Evolutionary conservation across 1,140 invertebrate species (phyloP).

Genomic region (Conopomorpha cramerella): DNA sequence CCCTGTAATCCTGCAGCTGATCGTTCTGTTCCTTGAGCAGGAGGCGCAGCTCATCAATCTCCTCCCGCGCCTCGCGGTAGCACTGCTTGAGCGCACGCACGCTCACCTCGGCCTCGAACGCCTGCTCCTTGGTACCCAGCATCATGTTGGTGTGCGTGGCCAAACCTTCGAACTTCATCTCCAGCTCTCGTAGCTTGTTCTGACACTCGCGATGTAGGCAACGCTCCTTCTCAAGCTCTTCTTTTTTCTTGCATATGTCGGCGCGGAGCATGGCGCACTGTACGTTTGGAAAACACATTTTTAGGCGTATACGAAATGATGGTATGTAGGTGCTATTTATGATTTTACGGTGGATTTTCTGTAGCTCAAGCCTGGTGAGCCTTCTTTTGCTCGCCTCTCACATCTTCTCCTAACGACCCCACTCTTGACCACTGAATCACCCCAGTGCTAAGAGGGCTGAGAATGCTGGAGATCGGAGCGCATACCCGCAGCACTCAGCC

Average conservation of each 20-base stretch:
- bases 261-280: constrained; percentile 42
- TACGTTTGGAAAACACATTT: too few species aligned
- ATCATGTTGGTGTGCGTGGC: constrained; percentile 38
- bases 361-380: too few species aligned
- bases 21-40: constrained; percentile 71
- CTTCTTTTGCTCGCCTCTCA: too few species aligned
- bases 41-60: constrained; percentile 68
- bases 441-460: too few species aligned
- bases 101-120: constrained; percentile 69
- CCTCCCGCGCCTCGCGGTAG: constrained; percentile 67
- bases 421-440: too few species aligned
- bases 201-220: constrained; percentile 38
- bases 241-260: constrained; percentile 36
- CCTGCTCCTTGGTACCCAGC: constrained; percentile 63
- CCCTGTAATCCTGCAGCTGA: constrained; percentile 74
- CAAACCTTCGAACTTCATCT: constrained; percentile 45
- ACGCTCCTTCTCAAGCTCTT: constrained; percentile 41
- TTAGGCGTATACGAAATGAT: too few species aligned
- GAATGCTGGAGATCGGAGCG: too few species aligned
- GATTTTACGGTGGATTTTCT: too few species aligned
- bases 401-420: too few species aligned
- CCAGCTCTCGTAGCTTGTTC: constrained; percentile 35
- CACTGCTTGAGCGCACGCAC: constrained; percentile 65
- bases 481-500: too few species aligned
- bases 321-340: too few species aligned